phyloP scores from a whole-genome alignment of 2,888 invertebrate species.

The Parelbella ahira region DNA sequence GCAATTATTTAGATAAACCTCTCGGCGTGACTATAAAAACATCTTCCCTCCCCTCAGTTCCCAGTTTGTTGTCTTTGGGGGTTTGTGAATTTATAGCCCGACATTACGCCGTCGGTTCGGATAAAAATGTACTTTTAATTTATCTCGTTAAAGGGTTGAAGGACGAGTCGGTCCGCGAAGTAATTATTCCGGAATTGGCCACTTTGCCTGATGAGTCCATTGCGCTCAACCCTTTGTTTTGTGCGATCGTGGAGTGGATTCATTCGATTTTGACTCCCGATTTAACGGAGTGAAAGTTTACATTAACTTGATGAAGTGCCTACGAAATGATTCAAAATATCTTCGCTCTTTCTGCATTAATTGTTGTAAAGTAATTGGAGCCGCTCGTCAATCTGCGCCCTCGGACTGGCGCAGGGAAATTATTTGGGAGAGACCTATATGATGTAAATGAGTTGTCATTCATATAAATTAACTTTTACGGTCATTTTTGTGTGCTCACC shows the following conservation, averaged over 20 bases:
- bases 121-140: constrained; percentile 81
- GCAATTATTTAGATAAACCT: constrained; percentile 81
- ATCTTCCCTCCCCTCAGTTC: constrained; percentile 68
- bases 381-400: no score
- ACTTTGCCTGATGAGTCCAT: constrained; percentile 79
- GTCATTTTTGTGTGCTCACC: no score
- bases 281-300: constrained; percentile 69
- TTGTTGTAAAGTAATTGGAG: no score
- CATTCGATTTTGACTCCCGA: constrained; percentile 66
- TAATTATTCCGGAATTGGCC: constrained; percentile 80
- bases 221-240: constrained; percentile 56
- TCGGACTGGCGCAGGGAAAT: no score
- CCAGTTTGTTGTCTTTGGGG: constrained; percentile 78
- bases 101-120: constrained; percentile 73
- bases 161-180: constrained; percentile 75
- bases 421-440: no score
- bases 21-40: constrained; percentile 79
- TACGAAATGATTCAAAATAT: constrained; percentile 9
- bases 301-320: constrained; percentile 42
- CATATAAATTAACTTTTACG: no score
- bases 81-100: constrained; percentile 75
- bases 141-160: constrained; percentile 81
- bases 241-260: constrained; percentile 64
- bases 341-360: constrained; percentile 4
- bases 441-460: no score